Evolutionary conservation across 2,797 vertebrate species (phyloP).

Genomic region (Smutsia temminckii): DNA sequence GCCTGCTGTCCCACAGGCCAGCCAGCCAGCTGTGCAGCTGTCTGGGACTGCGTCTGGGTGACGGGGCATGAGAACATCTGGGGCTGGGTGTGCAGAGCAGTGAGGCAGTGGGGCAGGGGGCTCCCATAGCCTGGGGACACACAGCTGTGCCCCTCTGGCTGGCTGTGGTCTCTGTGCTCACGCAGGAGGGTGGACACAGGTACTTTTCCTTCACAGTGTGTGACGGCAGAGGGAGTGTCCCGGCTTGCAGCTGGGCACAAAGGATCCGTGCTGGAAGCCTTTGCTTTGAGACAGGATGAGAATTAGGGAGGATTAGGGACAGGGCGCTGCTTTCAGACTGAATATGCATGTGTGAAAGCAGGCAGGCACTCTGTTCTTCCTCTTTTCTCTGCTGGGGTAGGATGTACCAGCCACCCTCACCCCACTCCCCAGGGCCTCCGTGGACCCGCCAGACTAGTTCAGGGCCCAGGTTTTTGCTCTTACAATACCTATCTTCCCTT

Average conservation of each 20-base stretch:
- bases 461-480: not conserved
- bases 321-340: not conserved
- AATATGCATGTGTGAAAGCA: fast-evolving
- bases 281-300: not conserved
- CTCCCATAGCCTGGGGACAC: not conserved
- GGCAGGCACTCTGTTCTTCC: not conserved
- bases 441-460: not conserved
- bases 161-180: fast-evolving
- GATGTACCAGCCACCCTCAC: not conserved
- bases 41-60: constrained; percentile 59
- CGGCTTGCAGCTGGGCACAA: not conserved
- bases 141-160: fast-evolving
- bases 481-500: not conserved
- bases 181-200: fast-evolving
- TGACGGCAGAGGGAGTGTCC: not conserved
- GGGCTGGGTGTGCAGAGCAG: not conserved
- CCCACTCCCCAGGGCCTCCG: not conserved
- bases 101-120: not conserved
- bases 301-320: no score
- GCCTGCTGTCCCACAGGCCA: not conserved
- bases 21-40: constrained; percentile 52
- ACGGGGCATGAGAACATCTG: constrained; percentile 63
- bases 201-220: not conserved
- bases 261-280: not conserved
- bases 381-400: not conserved